These are phyloP conservation scores for Crotalus tigris DNA, from an alignment of 2,113 vertebrate species.

Conservation along the genomic window DNA sequence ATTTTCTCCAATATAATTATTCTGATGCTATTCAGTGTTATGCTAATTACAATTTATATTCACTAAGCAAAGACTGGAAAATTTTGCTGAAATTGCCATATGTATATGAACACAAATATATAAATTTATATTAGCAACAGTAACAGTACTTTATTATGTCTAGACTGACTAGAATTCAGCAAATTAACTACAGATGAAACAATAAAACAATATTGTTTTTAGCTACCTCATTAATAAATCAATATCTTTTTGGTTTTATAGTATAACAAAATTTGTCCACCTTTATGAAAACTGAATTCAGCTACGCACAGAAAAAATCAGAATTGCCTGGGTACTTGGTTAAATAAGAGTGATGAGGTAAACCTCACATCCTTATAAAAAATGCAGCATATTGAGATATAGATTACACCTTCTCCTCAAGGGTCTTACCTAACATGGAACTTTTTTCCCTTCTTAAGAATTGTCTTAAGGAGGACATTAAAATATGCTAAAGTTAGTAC, in stretches of 20 bases:
- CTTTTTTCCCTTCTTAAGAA: not conserved
- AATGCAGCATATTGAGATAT: not conserved
- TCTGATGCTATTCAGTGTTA: not conserved
- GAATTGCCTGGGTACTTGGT: not conserved
- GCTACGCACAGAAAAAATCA: not conserved
- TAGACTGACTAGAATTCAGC: not conserved
- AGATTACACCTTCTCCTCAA: not conserved
- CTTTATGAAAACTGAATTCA: not conserved
- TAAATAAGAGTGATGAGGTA: not conserved
- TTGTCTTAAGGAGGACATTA: not conserved
- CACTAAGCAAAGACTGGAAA: not conserved
- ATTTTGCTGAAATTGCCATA: not conserved
- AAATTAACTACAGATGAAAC: not conserved
- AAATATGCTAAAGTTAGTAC: not conserved
- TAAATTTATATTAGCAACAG: not conserved
- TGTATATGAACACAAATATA: fast-evolving
- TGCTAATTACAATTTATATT: not conserved
- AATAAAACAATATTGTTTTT: not conserved
- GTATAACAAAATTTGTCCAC: not conserved
- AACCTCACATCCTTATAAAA: not conserved
- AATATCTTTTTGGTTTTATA: not conserved
- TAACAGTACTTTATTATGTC: not conserved
- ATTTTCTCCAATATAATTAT: not conserved
- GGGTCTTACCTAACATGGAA: not conserved
- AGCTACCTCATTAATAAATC: not conserved